Evolutionary conservation across 2,113 vertebrate species (phyloP), one percentile per base, ranked within the genome.

Genomic region (Dermatemys mawii): DNA sequence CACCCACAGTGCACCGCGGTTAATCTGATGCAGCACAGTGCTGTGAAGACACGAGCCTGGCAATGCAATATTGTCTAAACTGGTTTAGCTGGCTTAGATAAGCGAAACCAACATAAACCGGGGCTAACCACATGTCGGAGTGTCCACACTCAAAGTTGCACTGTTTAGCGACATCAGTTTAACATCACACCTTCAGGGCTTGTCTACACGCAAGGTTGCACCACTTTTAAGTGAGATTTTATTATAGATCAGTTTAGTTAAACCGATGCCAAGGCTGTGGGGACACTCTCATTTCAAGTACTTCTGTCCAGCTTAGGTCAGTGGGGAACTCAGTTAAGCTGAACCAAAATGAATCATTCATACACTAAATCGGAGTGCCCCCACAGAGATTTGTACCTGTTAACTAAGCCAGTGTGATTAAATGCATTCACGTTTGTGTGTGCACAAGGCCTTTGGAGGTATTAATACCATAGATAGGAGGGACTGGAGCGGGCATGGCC

Each of bases 181-280:
- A 44, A 44, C 2, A 13, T 26, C 21, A 26, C 9, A 44, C 5
- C 41, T 38, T 75, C 26, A 12, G 91, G 95, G 3, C 76, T 57
- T 91, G 93, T 94, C 93, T 79, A 44, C 1, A 3, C 21, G 90
- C 96, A 75, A 44, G 22, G 22, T 13, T 9, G 21, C n/a, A 38
- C 17, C 96, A 97, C 91, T 92, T 70, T 75, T 89, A 70, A 87
- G 96, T 44, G 92, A 95, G 67, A 92, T 83, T 16, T 84, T 93
- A 93, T 97, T 97, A 95, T 97, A 96, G 96, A 97, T 96, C 94
- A 90, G 94, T 93, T 60, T 60, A 60, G 13, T 60, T 16, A 93
- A 95, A 84, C 95, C 94, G 96, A 92, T 95, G 94, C 89, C 96
- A 93, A 97, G 88, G 93, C 94, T 93, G 88, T 87, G 91, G 96